Conservation (phyloP, 1,140 invertebrate genomes). For the Psilanteris sp. region DNA sequence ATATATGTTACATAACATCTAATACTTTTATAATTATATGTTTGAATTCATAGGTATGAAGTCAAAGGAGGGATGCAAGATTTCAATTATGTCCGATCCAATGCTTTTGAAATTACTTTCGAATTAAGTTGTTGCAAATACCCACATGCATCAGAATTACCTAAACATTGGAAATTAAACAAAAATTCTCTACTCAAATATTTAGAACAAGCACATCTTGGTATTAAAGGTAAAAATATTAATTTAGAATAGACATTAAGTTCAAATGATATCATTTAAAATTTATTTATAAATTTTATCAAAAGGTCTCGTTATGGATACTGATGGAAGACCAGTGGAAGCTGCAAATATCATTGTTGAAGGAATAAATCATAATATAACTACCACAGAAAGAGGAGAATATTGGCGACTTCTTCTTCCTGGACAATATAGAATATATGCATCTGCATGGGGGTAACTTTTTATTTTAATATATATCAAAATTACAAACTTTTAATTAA, state of each 20-base stretch:
- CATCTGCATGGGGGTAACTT: slow-evolving; percentile 84
- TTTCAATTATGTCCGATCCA: slow-evolving; percentile 97
- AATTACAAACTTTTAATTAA: too few relatives aligned
- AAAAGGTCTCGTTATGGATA: slow-evolving; percentile 82
- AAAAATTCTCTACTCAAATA: slow-evolving; percentile 93
- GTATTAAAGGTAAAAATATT: slow-evolving; percentile 84
- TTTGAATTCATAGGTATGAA: slow-evolving; percentile 79
- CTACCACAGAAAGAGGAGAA: slow-evolving; percentile 88
- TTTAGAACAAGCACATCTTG: slow-evolving; percentile 92
- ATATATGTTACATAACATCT: too few relatives aligned
- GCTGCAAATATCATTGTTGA: slow-evolving; percentile 86
- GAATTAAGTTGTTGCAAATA: slow-evolving; percentile 98
- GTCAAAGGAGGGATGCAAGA: slow-evolving; percentile 96
- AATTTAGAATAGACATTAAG: neutral
- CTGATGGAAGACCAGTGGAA: slow-evolving; percentile 81
- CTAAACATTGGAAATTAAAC: slow-evolving; percentile 92
- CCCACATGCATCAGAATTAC: slow-evolving; percentile 85
- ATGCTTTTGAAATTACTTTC: slow-evolving; percentile 98
- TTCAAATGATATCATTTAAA: neutral
- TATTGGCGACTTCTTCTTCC: slow-evolving; percentile 93
- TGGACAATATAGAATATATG: slow-evolving; percentile 88
- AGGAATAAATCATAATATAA: slow-evolving; percentile 87
- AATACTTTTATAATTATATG: too few relatives aligned
- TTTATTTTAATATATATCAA: slow-evolving; percentile 5
- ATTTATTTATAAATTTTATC: neutral